phyloP scores from a whole-genome alignment of 2,113 vertebrate species.

The Stegastes partitus region DNA sequence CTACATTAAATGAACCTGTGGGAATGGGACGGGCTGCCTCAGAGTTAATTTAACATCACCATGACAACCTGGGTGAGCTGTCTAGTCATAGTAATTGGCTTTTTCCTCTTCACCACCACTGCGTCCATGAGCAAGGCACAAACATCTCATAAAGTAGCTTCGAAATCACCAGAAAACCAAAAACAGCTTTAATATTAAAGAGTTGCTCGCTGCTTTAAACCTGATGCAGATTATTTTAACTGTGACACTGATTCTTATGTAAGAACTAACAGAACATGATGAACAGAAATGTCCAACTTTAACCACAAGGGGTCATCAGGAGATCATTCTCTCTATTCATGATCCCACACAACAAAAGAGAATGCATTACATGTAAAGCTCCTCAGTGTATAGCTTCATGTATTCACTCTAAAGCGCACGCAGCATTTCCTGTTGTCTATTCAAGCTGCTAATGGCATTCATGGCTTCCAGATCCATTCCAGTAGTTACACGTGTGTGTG shows the following conservation, averaged over 20 bases:
- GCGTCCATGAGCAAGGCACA: background rate
- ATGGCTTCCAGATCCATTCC: slow-evolving; percentile 53
- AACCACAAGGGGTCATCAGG: slow-evolving; percentile 67
- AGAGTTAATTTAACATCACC: background rate
- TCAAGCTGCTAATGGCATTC: slow-evolving; percentile 35
- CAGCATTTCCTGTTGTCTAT: background rate
- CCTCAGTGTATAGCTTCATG: background rate
- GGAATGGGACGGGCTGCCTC: background rate
- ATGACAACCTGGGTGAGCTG: background rate
- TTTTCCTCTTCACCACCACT: background rate
- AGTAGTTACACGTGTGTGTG: slow-evolving; percentile 49
- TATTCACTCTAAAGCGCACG: background rate
- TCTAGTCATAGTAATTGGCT: background rate
- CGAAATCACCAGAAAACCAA: too few relatives aligned
- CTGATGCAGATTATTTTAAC: background rate
- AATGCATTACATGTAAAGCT: slow-evolving; percentile 10
- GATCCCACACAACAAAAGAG: background rate
- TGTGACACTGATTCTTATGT: background rate
- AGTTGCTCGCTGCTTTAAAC: background rate
- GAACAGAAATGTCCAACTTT: background rate
- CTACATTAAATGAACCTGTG: slow-evolving; percentile 11
- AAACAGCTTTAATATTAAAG: background rate
- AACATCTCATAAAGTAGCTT: too few relatives aligned
- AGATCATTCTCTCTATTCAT: background rate
- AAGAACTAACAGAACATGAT: background rate